Conservation (phyloP, 23 tunicate species). For the Oikopleura dioica region DNA sequence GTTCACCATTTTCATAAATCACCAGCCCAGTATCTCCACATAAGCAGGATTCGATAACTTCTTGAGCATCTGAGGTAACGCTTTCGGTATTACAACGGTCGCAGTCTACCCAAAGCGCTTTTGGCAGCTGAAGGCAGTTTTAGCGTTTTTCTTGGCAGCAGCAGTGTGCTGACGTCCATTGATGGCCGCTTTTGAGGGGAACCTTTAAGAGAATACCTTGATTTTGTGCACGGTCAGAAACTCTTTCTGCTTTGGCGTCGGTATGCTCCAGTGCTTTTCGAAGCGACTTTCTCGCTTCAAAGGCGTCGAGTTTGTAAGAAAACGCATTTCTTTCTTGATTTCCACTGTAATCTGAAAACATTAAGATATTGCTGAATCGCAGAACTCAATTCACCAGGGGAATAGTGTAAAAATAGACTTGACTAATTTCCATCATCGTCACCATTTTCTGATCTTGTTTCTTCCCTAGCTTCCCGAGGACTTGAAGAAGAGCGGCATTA, state of each 20-base stretch:
- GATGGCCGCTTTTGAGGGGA: neutral
- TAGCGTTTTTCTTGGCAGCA: neutral
- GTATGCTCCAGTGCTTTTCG: neutral
- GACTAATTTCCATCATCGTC: neutral
- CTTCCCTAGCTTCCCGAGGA: neutral
- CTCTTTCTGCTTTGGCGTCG: neutral
- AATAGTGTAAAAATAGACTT: neutral
- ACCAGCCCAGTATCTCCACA: neutral
- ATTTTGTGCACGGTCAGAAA: neutral
- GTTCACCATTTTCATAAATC: too few relatives aligned
- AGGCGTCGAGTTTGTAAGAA: neutral
- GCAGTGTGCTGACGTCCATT: neutral
- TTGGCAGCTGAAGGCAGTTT: too few relatives aligned
- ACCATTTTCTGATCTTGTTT: neutral
- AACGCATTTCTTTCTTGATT: slow-evolving; percentile 11
- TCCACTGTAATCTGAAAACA: neutral
- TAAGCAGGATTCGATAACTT: neutral
- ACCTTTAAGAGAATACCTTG: neutral
- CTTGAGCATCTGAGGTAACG: neutral
- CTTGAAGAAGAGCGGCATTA: neutral
- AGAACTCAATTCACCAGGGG: neutral
- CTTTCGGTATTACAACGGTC: neutral
- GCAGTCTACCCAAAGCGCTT: neutral
- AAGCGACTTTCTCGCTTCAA: neutral
- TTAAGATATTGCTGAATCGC: neutral